A percentile compares a stretch with the other conserved stretches of the same genome.
phyloP scores from a whole-genome alignment of 2,888 invertebrate genomes.

The Drosophila kambysellisi region DNA sequence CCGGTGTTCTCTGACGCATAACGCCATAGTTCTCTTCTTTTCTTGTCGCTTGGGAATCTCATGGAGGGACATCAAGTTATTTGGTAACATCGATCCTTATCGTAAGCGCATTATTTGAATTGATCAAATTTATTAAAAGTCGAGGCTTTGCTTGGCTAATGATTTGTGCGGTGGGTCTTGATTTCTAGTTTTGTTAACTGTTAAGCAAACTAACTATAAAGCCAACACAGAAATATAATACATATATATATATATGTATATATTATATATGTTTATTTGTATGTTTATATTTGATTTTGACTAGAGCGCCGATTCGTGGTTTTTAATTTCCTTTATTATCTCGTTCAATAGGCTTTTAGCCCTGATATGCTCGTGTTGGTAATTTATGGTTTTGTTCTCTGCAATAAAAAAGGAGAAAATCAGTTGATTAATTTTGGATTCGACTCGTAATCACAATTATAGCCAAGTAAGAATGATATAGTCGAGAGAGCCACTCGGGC shows the following conservation, averaged over 20 bases:
- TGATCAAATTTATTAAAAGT: slow-evolving; percentile 74
- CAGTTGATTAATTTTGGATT: slow-evolving; percentile 4
- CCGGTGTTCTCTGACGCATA: slow-evolving; percentile 83
- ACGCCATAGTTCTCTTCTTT: slow-evolving; percentile 85
- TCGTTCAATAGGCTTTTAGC: slow-evolving; percentile 23
- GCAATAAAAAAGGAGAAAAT: slow-evolving; percentile 45
- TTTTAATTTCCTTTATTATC: slow-evolving; percentile 33
- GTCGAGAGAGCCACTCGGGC: not conserved
- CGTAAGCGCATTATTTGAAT: slow-evolving; percentile 85
- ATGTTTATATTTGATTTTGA: slow-evolving; percentile 35
- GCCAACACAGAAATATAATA: not conserved
- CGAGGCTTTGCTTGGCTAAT: slow-evolving; percentile 32
- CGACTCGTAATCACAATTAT: not conserved
- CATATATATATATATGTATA: slow-evolving; percentile 4
- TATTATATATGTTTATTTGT: slow-evolving; percentile 4
- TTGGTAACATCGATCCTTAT: slow-evolving; percentile 86
- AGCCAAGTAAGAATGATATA: not conserved
- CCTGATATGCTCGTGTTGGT: slow-evolving; percentile 66
- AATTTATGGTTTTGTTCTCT: slow-evolving; percentile 47
- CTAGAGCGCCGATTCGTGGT: slow-evolving; percentile 32
- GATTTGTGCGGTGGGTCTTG: slow-evolving; percentile 42
- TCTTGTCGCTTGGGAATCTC: slow-evolving; percentile 85
- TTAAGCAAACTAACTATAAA: not conserved
- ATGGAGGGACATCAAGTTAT: slow-evolving; percentile 85
- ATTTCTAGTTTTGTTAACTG: not conserved